Evolutionary conservation across 2,888 invertebrate species (phyloP), one percentile per base, ranked within the genome.

Genomic region (Caenorhabditis sp.): DNA sequence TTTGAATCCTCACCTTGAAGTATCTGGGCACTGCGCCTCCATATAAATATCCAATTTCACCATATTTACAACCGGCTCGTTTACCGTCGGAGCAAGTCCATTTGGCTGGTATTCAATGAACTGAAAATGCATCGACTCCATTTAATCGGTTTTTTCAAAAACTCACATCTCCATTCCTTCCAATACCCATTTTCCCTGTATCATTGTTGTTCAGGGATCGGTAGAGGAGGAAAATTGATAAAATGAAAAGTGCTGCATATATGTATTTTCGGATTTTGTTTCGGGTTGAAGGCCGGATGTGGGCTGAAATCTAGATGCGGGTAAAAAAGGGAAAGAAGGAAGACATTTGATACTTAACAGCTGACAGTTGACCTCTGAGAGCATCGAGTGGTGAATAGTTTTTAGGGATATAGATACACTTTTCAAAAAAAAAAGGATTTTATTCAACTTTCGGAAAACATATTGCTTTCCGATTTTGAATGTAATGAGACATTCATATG

Each of bases 11-110:
- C 14, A 74, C 73, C 88, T 79, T 5, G 91, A 88, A 8, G 92
- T 92, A 76, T 92, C 92, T 1, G 92, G 92, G 80, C 92, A 92
- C 79, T 91, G 91, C 8, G 92, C 84, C 72, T 92, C 92, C 91
- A 92, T 90, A 81, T 89, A 92, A 61, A 92, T 83, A 14, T 89
- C 90, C 12, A 92, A 63, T 61, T 80, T 80, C 12, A 91, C 86
- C 38, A 83, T 80, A 69, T 90, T 90, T 64, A 86, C 68, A 54
- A 75, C 75, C n/a, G 74, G 68, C 47, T 22, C 73, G 64, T 69
- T 54, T 63, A 54, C 47, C 44, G 44, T 59, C 14, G 31, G 49
- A 38, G 19, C 51, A 8, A 22, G 31, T 8, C 10, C 24, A n/a
- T 41, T 63, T 38, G 68, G 63, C 8, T 68, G 47, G n/a, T 64